Percentiles rank a stretch among this genome's conserved stretches.
Evolutionary conservation across 1,140 invertebrate species (phyloP).

Genomic region (Caenorhabditis briggsae): DNA sequence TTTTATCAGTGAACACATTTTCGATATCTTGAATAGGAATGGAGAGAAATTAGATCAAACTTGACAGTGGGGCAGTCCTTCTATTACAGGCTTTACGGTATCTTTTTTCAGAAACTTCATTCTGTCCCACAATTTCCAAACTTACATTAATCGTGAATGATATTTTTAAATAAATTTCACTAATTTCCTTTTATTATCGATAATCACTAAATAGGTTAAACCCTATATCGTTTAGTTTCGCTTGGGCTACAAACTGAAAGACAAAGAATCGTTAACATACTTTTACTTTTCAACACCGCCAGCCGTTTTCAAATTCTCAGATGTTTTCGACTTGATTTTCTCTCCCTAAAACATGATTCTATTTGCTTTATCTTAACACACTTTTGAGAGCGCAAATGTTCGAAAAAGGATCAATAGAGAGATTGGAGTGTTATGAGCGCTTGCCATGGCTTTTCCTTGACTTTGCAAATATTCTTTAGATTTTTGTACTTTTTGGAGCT

Average conservation of each 20-base stretch:
- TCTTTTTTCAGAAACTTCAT: too few relatives aligned
- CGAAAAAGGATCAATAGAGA: conserved; percentile 42
- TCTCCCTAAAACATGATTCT: neutral
- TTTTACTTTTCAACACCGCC: neutral
- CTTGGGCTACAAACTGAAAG: neutral
- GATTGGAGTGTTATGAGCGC: conserved; percentile 23
- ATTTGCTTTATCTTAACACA: conserved; percentile 2
- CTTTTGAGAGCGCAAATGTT: conserved; percentile 21
- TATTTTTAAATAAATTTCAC: too few relatives aligned
- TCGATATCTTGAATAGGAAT: too few relatives aligned
- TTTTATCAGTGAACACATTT: too few relatives aligned
- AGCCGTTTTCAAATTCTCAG: neutral
- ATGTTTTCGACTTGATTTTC: neutral
- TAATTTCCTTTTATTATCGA: too few relatives aligned
- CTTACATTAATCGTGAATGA: too few relatives aligned
- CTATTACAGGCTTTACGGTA: too few relatives aligned
- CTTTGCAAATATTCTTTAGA: neutral
- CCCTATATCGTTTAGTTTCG: neutral
- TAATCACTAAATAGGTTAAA: neutral
- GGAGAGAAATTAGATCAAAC: too few relatives aligned
- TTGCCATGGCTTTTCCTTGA: neutral
- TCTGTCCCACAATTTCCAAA: too few relatives aligned
- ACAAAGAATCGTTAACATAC: conserved; percentile 40
- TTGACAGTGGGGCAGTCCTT: too few relatives aligned
- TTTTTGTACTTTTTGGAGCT: neutral